Conservation (phyloP, 2,113 vertebrate species). For the Theropithecus gelada region DNA sequence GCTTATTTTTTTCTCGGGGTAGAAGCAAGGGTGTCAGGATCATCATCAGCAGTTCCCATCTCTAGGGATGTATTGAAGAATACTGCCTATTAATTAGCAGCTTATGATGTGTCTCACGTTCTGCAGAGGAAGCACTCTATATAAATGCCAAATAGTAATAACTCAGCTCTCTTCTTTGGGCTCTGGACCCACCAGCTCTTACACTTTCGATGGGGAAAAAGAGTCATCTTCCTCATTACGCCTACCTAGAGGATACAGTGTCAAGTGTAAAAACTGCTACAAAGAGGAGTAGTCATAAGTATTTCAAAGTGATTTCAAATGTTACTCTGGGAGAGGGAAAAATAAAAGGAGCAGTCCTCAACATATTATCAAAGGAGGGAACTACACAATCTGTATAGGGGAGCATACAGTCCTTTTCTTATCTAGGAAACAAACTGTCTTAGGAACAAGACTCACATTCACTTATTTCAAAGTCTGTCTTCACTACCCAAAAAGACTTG, state of each 20-base stretch:
- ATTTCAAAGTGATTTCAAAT: neutral
- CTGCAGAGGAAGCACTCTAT: constrained; percentile 39
- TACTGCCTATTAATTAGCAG: constrained; percentile 65
- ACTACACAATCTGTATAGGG: neutral
- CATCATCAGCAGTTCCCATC: constrained; percentile 26
- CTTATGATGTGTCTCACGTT: constrained; percentile 16
- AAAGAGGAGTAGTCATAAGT: neutral
- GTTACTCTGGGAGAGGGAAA: neutral
- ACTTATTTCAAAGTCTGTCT: neutral
- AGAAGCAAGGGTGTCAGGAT: neutral
- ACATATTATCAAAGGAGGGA: neutral
- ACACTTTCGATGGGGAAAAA: neutral
- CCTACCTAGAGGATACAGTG: constrained; percentile 4
- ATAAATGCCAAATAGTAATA: constrained; percentile 30
- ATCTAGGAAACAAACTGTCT: neutral
- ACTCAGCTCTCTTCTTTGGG: constrained; percentile 10
- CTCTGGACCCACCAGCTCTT: neutral
- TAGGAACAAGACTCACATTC: neutral
- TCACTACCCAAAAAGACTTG: neutral
- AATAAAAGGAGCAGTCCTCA: neutral
- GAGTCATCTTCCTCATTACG: neutral
- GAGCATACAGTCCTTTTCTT: too few relatives aligned
- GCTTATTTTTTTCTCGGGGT: neutral
- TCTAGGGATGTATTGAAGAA: neutral
- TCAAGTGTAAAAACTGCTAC: constrained; percentile 10